Conservation (phyloP, 1,140 invertebrate species). For the Periplaneta americana region DNA sequence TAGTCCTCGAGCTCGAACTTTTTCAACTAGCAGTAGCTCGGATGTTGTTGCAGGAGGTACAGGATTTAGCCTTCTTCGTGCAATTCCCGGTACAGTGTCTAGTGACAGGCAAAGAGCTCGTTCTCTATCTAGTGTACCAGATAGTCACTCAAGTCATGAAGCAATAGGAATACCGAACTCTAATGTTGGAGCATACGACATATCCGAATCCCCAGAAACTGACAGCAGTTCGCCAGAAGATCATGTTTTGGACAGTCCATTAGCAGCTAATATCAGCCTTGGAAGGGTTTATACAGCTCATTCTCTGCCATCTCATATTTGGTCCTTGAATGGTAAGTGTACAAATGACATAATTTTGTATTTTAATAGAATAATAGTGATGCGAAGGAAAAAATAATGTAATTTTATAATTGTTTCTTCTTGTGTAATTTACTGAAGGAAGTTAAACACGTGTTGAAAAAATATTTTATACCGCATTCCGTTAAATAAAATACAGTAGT, state of each 20-base stretch:
- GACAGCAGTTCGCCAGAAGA: slow-evolving; percentile 55
- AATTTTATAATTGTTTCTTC: too few relatives aligned
- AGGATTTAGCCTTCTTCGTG: slow-evolving; percentile 67
- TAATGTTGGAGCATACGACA: slow-evolving; percentile 44
- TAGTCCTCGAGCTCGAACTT: slow-evolving; percentile 67
- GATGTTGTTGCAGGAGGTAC: slow-evolving; percentile 50
- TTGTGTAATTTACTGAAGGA: too few relatives aligned
- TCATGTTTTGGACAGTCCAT: slow-evolving; percentile 34
- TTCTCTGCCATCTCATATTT: slow-evolving; percentile 84
- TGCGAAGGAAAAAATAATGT: too few relatives aligned
- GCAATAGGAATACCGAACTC: slow-evolving; percentile 45
- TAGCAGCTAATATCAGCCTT: slow-evolving; percentile 37
- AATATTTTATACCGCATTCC: too few relatives aligned
- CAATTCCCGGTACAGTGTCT: slow-evolving; percentile 62
- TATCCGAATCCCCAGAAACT: slow-evolving; percentile 52
- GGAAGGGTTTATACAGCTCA: slow-evolving; percentile 80
- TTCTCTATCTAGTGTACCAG: slow-evolving; percentile 77
- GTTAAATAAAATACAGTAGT: too few relatives aligned
- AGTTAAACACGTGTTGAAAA: too few relatives aligned
- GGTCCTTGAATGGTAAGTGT: slow-evolving; percentile 80
- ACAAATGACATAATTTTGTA: not conserved
- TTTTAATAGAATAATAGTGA: too few relatives aligned
- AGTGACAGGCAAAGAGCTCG: slow-evolving; percentile 71
- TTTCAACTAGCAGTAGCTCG: slow-evolving; percentile 67
- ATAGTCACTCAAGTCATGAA: slow-evolving; percentile 51